A percentile compares a stretch with the other conserved stretches of the same genome.
These are phyloP conservation scores for Chrysocyon brachyurus DNA, from an alignment of 2,797 vertebrate species.

Conservation along the genomic window DNA sequence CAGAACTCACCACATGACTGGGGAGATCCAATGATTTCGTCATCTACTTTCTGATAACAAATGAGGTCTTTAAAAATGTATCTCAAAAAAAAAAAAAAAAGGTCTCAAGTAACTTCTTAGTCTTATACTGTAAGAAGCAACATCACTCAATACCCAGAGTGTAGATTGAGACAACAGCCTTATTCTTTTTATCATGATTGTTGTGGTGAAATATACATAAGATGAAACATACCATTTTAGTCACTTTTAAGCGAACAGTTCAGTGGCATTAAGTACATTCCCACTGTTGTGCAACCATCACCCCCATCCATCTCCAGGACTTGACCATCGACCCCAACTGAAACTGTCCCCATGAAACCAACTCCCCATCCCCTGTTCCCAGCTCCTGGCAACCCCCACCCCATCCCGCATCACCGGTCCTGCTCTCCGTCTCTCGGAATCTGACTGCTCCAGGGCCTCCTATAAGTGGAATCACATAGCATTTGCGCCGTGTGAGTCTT, in stretches of 20 bases:
- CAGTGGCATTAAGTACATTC: rapidly evolving
- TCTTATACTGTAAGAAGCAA: background rate
- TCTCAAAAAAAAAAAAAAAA: background rate
- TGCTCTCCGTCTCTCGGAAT: background rate
- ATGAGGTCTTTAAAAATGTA: background rate
- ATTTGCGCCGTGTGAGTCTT: background rate
- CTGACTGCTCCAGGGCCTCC: rapidly evolving
- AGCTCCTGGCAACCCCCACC: background rate
- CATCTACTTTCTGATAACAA: background rate
- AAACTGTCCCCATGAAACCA: background rate
- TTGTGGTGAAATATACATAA: background rate
- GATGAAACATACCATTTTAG: background rate
- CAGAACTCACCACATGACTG: rapidly evolving
- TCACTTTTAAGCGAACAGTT: background rate
- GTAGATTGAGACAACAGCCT: background rate
- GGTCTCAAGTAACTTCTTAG: background rate
- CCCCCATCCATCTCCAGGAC: background rate
- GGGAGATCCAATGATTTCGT: background rate
- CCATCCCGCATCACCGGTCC: too few relatives aligned
- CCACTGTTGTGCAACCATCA: rapidly evolving
- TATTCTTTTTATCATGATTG: background rate
- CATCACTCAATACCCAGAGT: background rate
- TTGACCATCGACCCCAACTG: background rate
- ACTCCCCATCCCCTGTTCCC: background rate
- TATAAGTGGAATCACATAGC: rapidly evolving